These are phyloP conservation scores for Corythoichthys haematopterus DNA, from an alignment of 2,113 vertebrate genomes.

Conservation along the genomic window DNA sequence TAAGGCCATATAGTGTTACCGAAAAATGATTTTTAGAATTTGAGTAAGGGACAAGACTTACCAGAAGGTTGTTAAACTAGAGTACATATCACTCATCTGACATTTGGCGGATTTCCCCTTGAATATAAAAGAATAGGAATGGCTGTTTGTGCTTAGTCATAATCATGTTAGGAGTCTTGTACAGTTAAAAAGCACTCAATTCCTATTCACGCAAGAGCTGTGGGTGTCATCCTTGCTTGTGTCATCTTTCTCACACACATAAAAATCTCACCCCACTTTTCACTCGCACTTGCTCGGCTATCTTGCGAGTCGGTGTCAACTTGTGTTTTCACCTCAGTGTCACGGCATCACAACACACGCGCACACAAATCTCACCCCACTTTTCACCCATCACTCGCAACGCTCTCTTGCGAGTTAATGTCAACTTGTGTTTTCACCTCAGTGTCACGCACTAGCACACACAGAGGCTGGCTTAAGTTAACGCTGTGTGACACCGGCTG, in stretches of 20 bases:
- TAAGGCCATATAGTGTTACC: neutral
- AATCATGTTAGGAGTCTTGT: neutral
- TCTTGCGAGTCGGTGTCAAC: neutral
- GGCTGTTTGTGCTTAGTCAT: neutral
- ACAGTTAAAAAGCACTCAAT: neutral
- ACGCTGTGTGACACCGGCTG: slow-evolving; percentile 20
- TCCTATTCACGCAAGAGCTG: neutral
- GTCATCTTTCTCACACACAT: neutral
- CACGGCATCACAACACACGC: slow-evolving; percentile 4
- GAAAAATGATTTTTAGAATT: slow-evolving; percentile 16
- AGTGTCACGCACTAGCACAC: neutral
- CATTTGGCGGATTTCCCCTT: neutral
- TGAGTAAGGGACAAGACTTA: neutral
- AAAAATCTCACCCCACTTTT: slow-evolving; percentile 3
- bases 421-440: slow-evolving; percentile 3
- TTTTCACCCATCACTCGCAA: slow-evolving; percentile 5
- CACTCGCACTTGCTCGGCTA: neutral
- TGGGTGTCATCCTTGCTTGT: neutral
- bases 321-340: slow-evolving; percentile 2
- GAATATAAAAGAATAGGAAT: neutral
- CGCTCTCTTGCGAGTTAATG: neutral
- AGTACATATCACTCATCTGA: neutral
- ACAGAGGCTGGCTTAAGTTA: neutral
- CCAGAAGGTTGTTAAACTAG: neutral
- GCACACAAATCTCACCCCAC: neutral